Evolutionary conservation across 1,140 invertebrate species (phyloP).

Genomic region (Nomia melanderi): DNA sequence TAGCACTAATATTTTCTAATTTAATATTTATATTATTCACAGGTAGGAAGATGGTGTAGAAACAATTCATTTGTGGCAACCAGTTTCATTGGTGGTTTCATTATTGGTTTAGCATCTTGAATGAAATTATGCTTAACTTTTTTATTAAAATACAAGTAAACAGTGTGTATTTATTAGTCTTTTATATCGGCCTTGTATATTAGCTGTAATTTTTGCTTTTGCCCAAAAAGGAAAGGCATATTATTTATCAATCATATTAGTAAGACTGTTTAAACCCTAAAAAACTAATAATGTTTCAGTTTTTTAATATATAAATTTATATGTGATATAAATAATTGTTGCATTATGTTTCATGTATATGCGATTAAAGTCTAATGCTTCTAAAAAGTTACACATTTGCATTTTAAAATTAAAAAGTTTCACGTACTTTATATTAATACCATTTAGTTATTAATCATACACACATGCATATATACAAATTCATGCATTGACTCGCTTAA

Average conservation of each 20-base stretch:
- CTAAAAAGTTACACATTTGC: constrained; percentile 22
- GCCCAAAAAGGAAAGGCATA: not conserved
- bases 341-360: constrained; percentile 19
- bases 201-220: constrained; percentile 12
- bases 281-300: not conserved
- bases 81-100: constrained; percentile 92
- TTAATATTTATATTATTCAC: constrained; percentile 75
- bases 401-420: constrained; percentile 17
- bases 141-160: constrained; percentile 35
- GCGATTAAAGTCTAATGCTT: not conserved
- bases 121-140: constrained; percentile 44
- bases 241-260: constrained; percentile 24
- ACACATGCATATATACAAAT: not conserved
- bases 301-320: constrained; percentile 17
- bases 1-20: not conserved
- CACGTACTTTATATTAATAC: not conserved
- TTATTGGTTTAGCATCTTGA: constrained; percentile 88
- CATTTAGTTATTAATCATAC: not conserved
- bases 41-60: constrained; percentile 88
- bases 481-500: not conserved
- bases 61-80: constrained; percentile 89
- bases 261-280: not conserved
- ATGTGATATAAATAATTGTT: constrained; percentile 1
- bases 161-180: constrained; percentile 29
- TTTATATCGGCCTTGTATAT: constrained; percentile 18